Conservation (phyloP, 1,140 invertebrate genomes). For the Trichonephila clavipes region DNA sequence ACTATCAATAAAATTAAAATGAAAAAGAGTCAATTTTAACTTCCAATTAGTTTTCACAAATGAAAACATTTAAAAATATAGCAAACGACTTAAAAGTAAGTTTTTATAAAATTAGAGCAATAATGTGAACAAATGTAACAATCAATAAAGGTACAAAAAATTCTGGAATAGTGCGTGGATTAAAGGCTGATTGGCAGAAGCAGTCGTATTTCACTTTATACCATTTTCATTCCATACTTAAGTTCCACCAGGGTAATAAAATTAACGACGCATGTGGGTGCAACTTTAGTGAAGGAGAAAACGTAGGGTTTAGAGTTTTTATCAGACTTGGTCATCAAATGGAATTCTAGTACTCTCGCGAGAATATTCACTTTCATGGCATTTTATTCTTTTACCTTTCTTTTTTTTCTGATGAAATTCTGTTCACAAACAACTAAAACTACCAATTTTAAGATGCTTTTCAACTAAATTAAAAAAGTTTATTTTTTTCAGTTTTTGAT, state of each 20-base stretch:
- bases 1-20: no score
- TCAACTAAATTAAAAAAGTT: neutral
- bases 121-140: neutral
- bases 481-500: neutral
- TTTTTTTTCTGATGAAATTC: neutral
- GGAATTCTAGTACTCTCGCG: constrained; percentile 6
- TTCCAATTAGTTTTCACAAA: no score
- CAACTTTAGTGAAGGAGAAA: neutral
- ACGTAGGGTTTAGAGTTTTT: constrained; percentile 18
- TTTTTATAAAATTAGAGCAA: neutral
- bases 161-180: neutral
- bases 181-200: neutral
- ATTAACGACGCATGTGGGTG: constrained; percentile 25
- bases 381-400: neutral
- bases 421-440: constrained; percentile 12
- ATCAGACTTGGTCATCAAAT: constrained; percentile 28
- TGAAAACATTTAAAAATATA: no score
- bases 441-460: neutral
- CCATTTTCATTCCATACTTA: constrained; percentile 27
- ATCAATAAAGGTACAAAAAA: neutral
- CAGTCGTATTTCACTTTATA: constrained; percentile 27
- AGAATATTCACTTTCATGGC: constrained; percentile 10
- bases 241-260: constrained; percentile 19
- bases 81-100: no score
- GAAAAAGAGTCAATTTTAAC: no score